Conservation (phyloP, 2,888 invertebrate species). For the Drosophila siamana region DNA sequence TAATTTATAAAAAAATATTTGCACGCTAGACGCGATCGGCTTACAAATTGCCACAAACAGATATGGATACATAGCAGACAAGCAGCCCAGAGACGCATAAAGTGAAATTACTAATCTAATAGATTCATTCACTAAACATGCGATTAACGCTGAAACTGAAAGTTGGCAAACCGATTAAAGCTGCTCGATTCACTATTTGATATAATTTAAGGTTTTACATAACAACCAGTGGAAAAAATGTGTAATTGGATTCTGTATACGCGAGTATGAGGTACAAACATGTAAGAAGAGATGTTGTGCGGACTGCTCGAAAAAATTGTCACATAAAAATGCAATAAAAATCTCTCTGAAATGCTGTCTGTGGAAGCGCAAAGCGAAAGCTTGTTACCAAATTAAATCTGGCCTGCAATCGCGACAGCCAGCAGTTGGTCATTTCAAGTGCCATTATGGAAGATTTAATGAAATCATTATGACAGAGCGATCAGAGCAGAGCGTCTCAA, state of each 20-base stretch:
- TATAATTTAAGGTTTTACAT: conserved; percentile 39
- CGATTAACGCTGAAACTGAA: conserved; percentile 62
- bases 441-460: conserved; percentile 73
- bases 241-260: conserved; percentile 40
- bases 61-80: conserved; percentile 15
- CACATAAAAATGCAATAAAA: conserved; percentile 78
- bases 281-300: conserved; percentile 7
- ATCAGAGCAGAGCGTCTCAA: conserved; percentile 24
- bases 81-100: conserved; percentile 55
- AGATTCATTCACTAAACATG: conserved; percentile 48
- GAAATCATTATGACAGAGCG: conserved; percentile 58
- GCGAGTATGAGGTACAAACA: conserved; percentile 1
- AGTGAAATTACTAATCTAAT: conserved; percentile 72
- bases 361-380: conserved; percentile 63
- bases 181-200: conserved; percentile 13
- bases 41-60: conserved; percentile 55
- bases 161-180: conserved; percentile 41
- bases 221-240: conserved; percentile 28
- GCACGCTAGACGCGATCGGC: conserved; percentile 67
- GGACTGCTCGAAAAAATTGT: conserved; percentile 59
- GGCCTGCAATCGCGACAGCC: conserved; percentile 32
- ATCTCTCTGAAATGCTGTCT: conserved; percentile 51
- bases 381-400: conserved; percentile 72
- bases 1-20: conserved; percentile 69
- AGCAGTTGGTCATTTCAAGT: conserved; percentile 57